Evolutionary conservation across 2,113 vertebrate species (phyloP).

Genomic region (Zapus hudsonius): DNA sequence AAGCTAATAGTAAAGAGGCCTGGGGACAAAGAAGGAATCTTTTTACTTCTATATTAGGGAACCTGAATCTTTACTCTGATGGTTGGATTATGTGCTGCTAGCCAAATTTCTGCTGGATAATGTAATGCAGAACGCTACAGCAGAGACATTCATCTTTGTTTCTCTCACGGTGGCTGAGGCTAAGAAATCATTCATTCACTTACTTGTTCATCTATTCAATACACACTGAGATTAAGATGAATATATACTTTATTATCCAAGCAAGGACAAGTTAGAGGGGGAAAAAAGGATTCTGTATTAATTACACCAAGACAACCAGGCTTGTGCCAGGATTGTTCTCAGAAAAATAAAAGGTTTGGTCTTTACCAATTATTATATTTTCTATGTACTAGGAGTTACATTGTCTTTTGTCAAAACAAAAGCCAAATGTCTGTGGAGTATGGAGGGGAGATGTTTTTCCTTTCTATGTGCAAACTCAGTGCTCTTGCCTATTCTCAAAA

Average conservation of each 20-base stretch:
- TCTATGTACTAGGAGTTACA: background rate
- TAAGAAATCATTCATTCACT: background rate
- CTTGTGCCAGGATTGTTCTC: background rate
- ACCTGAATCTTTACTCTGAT: background rate
- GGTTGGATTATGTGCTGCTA: background rate
- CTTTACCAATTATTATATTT: no score
- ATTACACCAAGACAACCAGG: background rate
- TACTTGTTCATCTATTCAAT: background rate
- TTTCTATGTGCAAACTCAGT: background rate
- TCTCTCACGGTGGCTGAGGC: background rate
- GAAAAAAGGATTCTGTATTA: background rate
- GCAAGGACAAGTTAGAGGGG: background rate
- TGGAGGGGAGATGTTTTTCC: background rate
- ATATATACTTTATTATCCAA: background rate
- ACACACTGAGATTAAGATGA: background rate
- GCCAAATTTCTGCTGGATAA: conserved; percentile 1
- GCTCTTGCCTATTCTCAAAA: background rate
- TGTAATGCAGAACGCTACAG: background rate
- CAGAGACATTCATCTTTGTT: conserved; percentile 8
- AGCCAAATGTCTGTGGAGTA: background rate
- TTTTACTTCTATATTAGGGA: conserved; percentile 12
- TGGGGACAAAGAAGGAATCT: background rate
- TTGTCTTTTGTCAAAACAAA: background rate
- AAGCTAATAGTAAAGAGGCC: background rate
- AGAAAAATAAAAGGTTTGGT: background rate